Evolutionary conservation across 2,113 vertebrate species (phyloP).

Genomic region (Spizaetus ornatus): DNA sequence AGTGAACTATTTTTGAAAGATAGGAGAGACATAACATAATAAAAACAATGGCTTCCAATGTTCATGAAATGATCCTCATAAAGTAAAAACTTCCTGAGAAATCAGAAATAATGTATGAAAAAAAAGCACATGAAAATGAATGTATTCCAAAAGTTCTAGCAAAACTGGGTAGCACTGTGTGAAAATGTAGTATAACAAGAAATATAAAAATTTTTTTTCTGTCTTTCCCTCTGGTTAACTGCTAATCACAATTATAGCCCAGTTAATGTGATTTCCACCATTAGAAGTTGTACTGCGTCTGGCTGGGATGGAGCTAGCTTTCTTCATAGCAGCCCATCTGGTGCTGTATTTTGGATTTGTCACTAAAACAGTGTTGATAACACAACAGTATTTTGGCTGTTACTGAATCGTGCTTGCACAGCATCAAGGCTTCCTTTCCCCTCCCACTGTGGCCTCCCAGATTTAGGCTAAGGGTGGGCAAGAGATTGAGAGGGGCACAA

Average conservation of each 20-base stretch:
- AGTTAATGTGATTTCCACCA: neutral
- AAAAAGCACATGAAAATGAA: neutral
- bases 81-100: neutral
- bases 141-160: neutral
- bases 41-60: neutral
- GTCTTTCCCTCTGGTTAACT: neutral
- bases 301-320: neutral
- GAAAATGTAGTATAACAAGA: neutral
- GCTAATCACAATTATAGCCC: neutral
- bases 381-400: neutral
- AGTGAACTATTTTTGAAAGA: neutral
- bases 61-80: neutral
- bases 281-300: neutral
- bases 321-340: neutral
- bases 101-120: neutral
- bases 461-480: neutral
- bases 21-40: neutral
- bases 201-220: neutral
- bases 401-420: neutral
- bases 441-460: neutral
- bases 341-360: neutral
- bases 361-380: neutral
- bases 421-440: neutral
- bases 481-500: neutral
- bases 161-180: neutral